Conservation (phyloP, 2,888 invertebrate genomes). For the Melanophora roralis region DNA sequence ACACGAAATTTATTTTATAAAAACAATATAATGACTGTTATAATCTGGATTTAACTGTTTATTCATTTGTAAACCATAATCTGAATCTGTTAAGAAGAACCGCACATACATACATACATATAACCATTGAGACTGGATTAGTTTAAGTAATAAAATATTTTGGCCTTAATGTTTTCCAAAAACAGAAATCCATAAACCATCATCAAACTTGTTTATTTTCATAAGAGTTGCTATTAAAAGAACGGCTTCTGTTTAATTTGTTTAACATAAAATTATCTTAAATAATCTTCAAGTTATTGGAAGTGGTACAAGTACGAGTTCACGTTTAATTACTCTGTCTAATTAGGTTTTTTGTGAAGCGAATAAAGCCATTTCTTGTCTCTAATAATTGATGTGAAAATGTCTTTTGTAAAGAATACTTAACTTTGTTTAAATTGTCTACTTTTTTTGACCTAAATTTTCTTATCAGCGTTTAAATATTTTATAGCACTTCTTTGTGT, state of each 20-base stretch:
- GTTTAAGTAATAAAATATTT: slow-evolving; percentile 3
- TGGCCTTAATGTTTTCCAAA: slow-evolving; percentile 37
- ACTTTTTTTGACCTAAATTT: slow-evolving; percentile 52
- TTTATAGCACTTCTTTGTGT: not conserved
- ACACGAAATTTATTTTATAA: not conserved
- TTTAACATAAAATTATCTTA: slow-evolving; percentile 46
- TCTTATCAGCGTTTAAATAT: slow-evolving; percentile 14
- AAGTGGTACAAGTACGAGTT: slow-evolving; percentile 11
- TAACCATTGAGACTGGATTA: not conserved
- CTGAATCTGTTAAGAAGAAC: slow-evolving; percentile 23
- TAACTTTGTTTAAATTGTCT: slow-evolving; percentile 55
- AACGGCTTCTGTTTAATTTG: slow-evolving; percentile 49
- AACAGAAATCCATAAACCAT: slow-evolving; percentile 21
- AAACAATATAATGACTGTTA: slow-evolving; percentile 35
- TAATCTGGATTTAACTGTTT: slow-evolving; percentile 57
- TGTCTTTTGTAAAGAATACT: not conserved
- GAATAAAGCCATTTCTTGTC: not conserved
- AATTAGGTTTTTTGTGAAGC: slow-evolving; percentile 27
- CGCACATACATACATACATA: not conserved
- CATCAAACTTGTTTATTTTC: slow-evolving; percentile 42
- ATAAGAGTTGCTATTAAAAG: slow-evolving; percentile 44
- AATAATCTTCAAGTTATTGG: slow-evolving; percentile 56
- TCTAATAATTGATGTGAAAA: slow-evolving; percentile 37
- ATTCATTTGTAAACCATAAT: slow-evolving; percentile 59
- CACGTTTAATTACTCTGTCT: slow-evolving; percentile 58